Conservation (phyloP, 2,888 invertebrate genomes). For the Meloe dianella region DNA sequence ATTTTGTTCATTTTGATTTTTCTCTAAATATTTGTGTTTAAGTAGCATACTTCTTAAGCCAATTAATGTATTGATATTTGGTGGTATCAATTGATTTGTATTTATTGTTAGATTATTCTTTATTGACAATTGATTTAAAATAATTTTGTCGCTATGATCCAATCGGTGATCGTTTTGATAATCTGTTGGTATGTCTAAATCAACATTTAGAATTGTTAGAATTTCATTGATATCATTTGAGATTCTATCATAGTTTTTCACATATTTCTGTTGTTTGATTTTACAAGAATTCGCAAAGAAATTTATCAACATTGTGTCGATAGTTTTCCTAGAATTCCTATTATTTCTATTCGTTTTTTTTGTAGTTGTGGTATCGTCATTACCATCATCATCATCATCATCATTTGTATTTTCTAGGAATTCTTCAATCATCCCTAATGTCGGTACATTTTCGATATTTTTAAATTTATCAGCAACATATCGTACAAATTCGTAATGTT, state of each 20-base stretch:
- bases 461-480: slow-evolving; percentile 33
- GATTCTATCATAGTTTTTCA: slow-evolving; percentile 28
- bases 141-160: slow-evolving; percentile 41
- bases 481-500: slow-evolving; percentile 38
- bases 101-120: not conserved
- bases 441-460: slow-evolving; percentile 29
- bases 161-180: slow-evolving; percentile 32
- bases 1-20: not conserved
- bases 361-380: not conserved
- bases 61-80: slow-evolving; percentile 32
- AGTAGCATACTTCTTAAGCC: slow-evolving; percentile 35
- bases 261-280: slow-evolving; percentile 14
- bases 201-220: slow-evolving; percentile 36
- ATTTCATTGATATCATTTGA: slow-evolving; percentile 34
- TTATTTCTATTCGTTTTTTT: not conserved
- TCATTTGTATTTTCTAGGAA: slow-evolving; percentile 18
- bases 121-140: slow-evolving; percentile 34
- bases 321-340: slow-evolving; percentile 9
- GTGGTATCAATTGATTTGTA: slow-evolving; percentile 26
- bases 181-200: slow-evolving; percentile 41
- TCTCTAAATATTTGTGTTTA: slow-evolving; percentile 24
- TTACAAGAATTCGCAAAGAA: slow-evolving; percentile 39
- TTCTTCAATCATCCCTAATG: slow-evolving; percentile 33
- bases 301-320: slow-evolving; percentile 41
- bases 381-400: not conserved